Conservation (phyloP, 2,113 vertebrate genomes). For the Erythrocercus mccallii region DNA sequence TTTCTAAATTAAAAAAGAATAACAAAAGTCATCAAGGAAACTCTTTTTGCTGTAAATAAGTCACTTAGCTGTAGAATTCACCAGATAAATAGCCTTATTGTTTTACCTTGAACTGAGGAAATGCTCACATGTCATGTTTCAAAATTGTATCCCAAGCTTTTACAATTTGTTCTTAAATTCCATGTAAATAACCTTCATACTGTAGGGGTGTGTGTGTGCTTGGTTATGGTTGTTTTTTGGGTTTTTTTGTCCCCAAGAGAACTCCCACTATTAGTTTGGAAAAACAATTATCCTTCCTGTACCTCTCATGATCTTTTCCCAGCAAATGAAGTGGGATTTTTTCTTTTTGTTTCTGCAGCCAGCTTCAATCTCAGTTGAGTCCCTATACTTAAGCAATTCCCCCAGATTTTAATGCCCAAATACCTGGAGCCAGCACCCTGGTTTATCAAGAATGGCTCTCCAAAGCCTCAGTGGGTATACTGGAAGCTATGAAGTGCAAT, state of each 20-base stretch:
- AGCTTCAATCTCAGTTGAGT: not conserved
- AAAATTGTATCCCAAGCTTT: not conserved
- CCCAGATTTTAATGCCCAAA: not conserved
- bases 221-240: not conserved
- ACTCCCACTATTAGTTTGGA: not conserved
- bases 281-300: slow-evolving; percentile 1
- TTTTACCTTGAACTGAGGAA: not conserved
- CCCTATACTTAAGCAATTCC: not conserved
- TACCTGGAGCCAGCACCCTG: not conserved
- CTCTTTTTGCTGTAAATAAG: not conserved
- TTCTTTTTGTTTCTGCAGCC: not conserved
- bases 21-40: not conserved
- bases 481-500: not conserved
- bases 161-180: not conserved
- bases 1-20: not conserved
- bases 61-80: not conserved
- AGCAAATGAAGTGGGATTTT: not conserved
- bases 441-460: not conserved
- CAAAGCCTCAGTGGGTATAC: not conserved
- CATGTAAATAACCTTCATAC: not conserved
- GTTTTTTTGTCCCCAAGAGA: not conserved
- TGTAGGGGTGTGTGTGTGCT: rapidly evolving
- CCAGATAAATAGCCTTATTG: not conserved
- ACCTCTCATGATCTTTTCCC: not conserved
- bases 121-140: not conserved